Percentiles rank a stretch among this genome's conserved stretches.
Evolutionary conservation across 2,797 vertebrate species (phyloP).

Genomic region (Mormyrops boulengeri): DNA sequence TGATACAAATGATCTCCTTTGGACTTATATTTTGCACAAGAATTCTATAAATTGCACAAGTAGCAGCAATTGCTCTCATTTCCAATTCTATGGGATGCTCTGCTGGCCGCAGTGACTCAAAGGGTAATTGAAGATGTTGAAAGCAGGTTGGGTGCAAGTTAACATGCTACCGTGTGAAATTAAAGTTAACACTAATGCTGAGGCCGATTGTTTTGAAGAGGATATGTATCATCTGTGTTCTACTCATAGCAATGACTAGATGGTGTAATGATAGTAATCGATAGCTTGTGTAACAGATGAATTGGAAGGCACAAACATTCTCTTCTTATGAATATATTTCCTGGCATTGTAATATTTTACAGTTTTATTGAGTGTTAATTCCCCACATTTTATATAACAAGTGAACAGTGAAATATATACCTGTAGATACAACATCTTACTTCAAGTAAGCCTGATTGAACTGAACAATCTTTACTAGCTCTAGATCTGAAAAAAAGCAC

Average conservation of each 20-base stretch:
- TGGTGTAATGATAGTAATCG: background rate
- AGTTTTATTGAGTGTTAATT: background rate
- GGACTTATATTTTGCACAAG: background rate
- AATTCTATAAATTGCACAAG: background rate
- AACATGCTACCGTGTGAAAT: background rate
- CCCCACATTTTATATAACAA: background rate
- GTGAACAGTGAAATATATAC: background rate
- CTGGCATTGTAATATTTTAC: background rate
- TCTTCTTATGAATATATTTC: background rate
- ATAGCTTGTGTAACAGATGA: background rate
- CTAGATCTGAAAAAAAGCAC: background rate
- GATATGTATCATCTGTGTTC: background rate
- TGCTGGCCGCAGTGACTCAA: background rate
- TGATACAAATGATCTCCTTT: background rate
- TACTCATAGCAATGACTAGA: background rate
- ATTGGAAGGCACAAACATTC: background rate
- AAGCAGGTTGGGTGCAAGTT: background rate
- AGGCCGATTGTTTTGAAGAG: background rate
- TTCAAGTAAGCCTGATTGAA: background rate
- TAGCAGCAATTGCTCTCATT: background rate
- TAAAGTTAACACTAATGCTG: background rate
- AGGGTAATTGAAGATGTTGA: background rate
- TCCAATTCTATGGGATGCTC: background rate
- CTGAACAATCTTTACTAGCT: background rate
- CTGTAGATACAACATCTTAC: background rate